Conservation (phyloP, 2,797 vertebrate genomes). For the Agapornis canus region DNA sequence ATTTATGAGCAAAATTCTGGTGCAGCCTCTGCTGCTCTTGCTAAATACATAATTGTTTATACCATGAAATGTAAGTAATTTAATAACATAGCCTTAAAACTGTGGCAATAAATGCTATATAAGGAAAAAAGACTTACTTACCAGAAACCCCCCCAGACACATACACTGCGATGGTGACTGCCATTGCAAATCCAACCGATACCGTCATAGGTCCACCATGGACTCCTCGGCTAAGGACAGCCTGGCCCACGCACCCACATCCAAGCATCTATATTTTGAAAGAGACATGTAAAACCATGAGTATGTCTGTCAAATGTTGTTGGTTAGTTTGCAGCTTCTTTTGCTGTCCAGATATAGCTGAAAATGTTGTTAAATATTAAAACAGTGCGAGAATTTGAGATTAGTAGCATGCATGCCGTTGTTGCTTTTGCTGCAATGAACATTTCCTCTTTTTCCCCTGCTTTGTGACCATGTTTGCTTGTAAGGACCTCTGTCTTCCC, state of each 20-base stretch:
- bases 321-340: background rate
- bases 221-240: conserved; percentile 85
- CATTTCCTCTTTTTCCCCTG: background rate
- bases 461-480: background rate
- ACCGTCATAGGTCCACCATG: conserved; percentile 82
- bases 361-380: background rate
- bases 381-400: background rate
- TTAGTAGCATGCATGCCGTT: background rate
- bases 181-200: conserved; percentile 87
- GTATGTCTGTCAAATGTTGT: background rate
- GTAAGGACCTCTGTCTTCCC: background rate
- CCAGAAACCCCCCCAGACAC: conserved; percentile 91
- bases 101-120: background rate
- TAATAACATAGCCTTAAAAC: background rate
- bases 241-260: conserved; percentile 90
- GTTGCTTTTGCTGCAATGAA: background rate
- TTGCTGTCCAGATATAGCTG: background rate
- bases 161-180: conserved; percentile 89
- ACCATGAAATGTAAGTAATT: background rate
- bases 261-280: conserved; percentile 87
- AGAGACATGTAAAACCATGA: background rate
- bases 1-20: background rate
- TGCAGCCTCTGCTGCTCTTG: background rate
- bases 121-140: conserved; percentile 64
- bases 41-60: background rate